Evolutionary conservation across 2,113 vertebrate species (phyloP), one percentile per base, ranked within the genome.

Genomic region (Sander lucioperca): DNA sequence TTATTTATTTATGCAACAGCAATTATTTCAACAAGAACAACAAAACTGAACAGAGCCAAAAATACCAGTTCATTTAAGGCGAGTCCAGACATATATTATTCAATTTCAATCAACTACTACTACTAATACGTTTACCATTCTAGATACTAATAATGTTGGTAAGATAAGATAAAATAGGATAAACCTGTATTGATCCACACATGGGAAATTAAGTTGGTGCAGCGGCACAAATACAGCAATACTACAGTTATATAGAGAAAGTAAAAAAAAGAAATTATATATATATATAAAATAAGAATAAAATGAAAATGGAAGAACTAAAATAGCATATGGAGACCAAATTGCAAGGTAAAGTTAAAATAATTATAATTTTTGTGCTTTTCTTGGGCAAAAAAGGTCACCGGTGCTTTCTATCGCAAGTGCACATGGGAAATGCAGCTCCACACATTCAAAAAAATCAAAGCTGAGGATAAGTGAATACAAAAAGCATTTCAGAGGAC

Each of bases 1-100:
- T 78, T 78, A 84, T 74, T 69, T 66, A 82, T 89, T 88, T 57
- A 82, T 62, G 70, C 78, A 56, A 45, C n/a, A 6, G 65, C 53
- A 71, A 33, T 75, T 13, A 75, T 80, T 89, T 54, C 23, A 62
- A 66, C 21, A 76, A 77, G n/a, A 69, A 23, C 30, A 59, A 58
- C 43, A 72, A 16, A 43, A 65, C n/a, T 23, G 10, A 68, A 27
- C 14, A 16, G 33, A 58, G 75, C 25, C 21, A 77, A 67, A 80
- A 74, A 50, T 3, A 62, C 1, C 21, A 56, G 57, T 71, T 74
- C 15, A 54, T 66, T 51, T 56, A 36, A 30, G 61, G 53, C 0
- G 25, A 71, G n/a, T 33, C 21, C 27, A 66, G 5, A 51, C 3
- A 3, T 21, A 1, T 33, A 21, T 9, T 14, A 21, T 56, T 79